Evolutionary conservation across 2,888 invertebrate genomes (phyloP).

Genomic region (Eupithecia pulchellata): DNA sequence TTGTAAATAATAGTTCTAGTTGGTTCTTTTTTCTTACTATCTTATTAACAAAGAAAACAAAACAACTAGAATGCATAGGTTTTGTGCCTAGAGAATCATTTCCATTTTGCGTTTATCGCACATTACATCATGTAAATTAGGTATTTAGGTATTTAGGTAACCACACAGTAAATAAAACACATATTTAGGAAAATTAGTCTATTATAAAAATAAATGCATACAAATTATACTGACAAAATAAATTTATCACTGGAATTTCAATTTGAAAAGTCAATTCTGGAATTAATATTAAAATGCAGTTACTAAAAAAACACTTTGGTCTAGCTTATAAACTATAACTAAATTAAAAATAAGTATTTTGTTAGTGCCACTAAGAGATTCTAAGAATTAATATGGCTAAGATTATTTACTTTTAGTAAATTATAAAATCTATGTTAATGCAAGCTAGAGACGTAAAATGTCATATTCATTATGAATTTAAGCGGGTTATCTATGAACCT

Average conservation of each 20-base stretch:
- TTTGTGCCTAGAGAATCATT: too few species aligned
- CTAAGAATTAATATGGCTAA: constrained; percentile 46
- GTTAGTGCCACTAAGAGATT: constrained; percentile 48
- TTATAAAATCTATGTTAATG: constrained; percentile 22
- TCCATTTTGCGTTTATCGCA: too few species aligned
- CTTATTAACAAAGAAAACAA: too few species aligned
- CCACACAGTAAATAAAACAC: constrained; percentile 22
- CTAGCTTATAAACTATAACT: constrained; percentile 50
- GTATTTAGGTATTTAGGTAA: too few species aligned
- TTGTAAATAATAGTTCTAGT: too few species aligned
- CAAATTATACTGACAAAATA: constrained; percentile 30
- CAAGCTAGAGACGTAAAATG: background rate
- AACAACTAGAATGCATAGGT: too few species aligned
- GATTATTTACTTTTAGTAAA: constrained; percentile 31
- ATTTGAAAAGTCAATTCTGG: constrained; percentile 16
- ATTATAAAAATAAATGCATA: constrained; percentile 40
- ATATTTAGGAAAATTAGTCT: constrained; percentile 26
- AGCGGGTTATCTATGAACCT: background rate
- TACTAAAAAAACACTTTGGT: constrained; percentile 60
- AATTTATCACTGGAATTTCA: constrained; percentile 19
- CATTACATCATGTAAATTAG: too few species aligned
- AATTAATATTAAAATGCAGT: constrained; percentile 34
- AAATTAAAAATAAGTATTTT: constrained; percentile 40
- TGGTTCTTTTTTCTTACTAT: too few species aligned
- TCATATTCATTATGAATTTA: background rate